Percentiles rank a stretch among this genome's conserved stretches.
Conservation (phyloP, 2,888 invertebrate species). For the Drosophila longiperda region DNA sequence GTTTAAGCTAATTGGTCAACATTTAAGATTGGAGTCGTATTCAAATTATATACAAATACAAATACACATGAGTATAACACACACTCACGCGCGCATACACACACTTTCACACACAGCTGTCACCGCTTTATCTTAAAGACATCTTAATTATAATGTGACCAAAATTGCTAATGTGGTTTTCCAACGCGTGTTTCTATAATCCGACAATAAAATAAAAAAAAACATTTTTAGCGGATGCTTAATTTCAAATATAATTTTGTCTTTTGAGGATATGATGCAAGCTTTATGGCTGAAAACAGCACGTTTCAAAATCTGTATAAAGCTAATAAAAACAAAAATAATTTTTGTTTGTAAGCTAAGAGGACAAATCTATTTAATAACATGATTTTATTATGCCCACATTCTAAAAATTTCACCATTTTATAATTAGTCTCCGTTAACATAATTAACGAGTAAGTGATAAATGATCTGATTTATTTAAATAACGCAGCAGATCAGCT, state of each 20-base stretch:
- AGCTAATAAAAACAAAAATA: not conserved
- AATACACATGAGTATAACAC: not conserved
- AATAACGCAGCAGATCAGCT: not conserved
- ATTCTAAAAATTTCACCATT: not conserved
- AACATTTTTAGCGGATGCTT: conserved; percentile 36
- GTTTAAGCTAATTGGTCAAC: conserved; percentile 41
- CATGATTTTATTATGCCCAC: not conserved
- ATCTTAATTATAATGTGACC: conserved; percentile 59
- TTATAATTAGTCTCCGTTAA: not conserved
- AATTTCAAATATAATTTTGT: conserved; percentile 28
- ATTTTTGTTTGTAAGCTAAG: not conserved
- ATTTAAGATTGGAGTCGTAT: conserved; percentile 23
- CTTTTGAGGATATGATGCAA: conserved; percentile 49
- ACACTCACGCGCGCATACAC: not conserved
- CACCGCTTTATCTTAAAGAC: conserved; percentile 33
- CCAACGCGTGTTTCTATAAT: conserved; percentile 42
- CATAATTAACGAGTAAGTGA: not conserved
- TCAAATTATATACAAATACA: conserved; percentile 28
- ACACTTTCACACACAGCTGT: not conserved
- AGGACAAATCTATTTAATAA: not conserved
- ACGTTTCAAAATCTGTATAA: not conserved
- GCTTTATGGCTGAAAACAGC: not conserved
- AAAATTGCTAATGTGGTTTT: conserved; percentile 48
- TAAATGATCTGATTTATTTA: not conserved
- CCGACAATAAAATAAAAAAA: conserved; percentile 20